phyloP scores from a whole-genome alignment of 2,113 vertebrate genomes.

The Tyto alba region DNA sequence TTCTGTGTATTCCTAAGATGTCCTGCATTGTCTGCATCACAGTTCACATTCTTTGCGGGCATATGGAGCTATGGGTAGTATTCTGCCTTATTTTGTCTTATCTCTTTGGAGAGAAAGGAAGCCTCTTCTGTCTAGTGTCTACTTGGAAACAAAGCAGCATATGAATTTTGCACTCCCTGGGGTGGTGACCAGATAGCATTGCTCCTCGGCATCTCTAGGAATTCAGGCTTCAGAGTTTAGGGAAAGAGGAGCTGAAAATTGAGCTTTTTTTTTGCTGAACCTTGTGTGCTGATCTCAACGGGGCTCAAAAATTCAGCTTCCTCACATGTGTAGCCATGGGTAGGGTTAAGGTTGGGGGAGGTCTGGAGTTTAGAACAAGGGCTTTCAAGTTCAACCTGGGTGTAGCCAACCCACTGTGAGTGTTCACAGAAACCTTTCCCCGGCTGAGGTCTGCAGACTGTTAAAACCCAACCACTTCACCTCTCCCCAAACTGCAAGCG shows the following conservation, averaged over 20 bases:
- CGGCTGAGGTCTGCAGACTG: neutral
- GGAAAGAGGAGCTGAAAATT: neutral
- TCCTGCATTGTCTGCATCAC: neutral
- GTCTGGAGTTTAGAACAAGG: neutral
- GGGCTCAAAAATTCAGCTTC: neutral
- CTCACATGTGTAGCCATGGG: neutral
- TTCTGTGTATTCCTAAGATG: neutral
- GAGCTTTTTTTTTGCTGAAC: neutral
- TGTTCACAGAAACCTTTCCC: neutral
- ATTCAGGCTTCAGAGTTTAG: neutral
- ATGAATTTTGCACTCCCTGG: neutral
- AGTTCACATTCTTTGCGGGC: neutral
- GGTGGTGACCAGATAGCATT: neutral
- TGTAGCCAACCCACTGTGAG: neutral
- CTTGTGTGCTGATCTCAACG: neutral
- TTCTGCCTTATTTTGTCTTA: neutral
- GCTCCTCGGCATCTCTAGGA: neutral
- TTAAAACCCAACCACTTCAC: neutral
- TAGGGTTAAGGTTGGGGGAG: neutral
- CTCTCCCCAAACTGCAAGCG: neutral
- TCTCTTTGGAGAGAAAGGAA: neutral
- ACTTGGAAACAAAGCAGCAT: neutral
- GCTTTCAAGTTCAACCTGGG: neutral
- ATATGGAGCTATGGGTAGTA: neutral
- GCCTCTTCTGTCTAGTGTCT: neutral